phyloP scores from a whole-genome alignment of 1,140 invertebrate genomes.

The Heliconius himera region DNA sequence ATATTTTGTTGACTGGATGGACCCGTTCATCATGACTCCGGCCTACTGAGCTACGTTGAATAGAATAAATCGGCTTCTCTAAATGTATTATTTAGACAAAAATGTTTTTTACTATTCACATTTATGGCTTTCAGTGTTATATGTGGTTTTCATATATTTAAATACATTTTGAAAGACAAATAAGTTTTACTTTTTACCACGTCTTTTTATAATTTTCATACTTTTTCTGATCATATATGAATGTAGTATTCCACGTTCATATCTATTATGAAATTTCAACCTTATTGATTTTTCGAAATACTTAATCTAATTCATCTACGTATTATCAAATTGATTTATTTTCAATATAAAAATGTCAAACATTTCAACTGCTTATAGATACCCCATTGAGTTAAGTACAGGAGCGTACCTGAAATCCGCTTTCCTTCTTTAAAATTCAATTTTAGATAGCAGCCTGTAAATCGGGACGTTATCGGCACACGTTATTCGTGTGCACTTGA shows the following conservation, averaged over 20 bases:
- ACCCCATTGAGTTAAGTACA: constrained; percentile 29
- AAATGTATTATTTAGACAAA: neutral
- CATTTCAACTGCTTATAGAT: constrained; percentile 18
- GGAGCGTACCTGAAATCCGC: constrained; percentile 37
- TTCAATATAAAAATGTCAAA: constrained; percentile 22
- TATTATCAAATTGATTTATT: neutral
- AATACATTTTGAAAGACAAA: neutral
- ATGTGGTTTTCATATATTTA: neutral
- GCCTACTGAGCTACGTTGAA: constrained; percentile 28
- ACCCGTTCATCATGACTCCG: constrained; percentile 30
- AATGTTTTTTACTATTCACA: neutral
- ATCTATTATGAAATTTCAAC: neutral
- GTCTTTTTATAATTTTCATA: too few relatives aligned
- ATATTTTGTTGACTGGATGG: constrained; percentile 35
- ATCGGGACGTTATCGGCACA: constrained; percentile 44
- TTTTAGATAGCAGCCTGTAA: constrained; percentile 44
- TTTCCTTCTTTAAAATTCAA: constrained; percentile 46
- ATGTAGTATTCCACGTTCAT: too few relatives aligned
- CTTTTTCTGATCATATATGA: too few relatives aligned
- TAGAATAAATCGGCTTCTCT: constrained; percentile 32
- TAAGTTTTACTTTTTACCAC: too few relatives aligned
- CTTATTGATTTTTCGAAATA: neutral
- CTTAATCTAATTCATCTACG: neutral
- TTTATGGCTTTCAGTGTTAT: neutral
- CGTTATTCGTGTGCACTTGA: constrained; percentile 55